Conservation (phyloP, 2,888 invertebrate genomes). For the Mesorhabditis spiculigera region DNA sequence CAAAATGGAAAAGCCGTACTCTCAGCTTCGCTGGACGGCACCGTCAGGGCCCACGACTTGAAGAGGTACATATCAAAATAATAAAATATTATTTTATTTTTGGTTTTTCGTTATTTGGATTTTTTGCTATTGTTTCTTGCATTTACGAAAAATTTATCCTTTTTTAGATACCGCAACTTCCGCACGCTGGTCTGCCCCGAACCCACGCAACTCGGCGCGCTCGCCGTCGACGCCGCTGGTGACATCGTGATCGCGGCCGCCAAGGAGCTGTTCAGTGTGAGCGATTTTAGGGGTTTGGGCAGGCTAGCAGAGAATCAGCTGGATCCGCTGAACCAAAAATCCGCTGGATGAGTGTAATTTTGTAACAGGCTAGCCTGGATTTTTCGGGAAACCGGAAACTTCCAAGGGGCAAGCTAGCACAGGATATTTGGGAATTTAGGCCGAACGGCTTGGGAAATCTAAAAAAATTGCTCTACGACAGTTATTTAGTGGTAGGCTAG, state of each 20-base stretch:
- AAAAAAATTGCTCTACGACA: too few species aligned
- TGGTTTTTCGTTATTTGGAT: too few species aligned
- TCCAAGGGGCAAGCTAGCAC: too few species aligned
- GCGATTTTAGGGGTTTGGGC: background rate
- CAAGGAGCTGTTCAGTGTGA: constrained; percentile 75
- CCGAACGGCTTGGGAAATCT: too few species aligned
- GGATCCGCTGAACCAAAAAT: too few species aligned
- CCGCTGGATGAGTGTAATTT: too few species aligned
- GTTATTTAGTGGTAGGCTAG: too few species aligned
- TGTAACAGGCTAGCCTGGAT: background rate
- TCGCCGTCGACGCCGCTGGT: constrained; percentile 77
- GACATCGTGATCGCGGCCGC: constrained; percentile 93
- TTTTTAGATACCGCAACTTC: constrained; percentile 89
- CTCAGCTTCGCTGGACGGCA: constrained; percentile 91
- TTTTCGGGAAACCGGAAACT: background rate
- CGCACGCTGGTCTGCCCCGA: constrained; percentile 87
- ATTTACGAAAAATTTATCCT: too few species aligned
- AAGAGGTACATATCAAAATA: too few species aligned
- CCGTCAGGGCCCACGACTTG: constrained; percentile 89
- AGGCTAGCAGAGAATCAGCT: background rate
- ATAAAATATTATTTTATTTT: too few species aligned
- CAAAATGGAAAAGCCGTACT: constrained; percentile 85
- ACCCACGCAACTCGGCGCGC: constrained; percentile 85
- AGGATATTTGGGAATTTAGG: too few species aligned
- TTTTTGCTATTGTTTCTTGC: too few species aligned